Conservation (phyloP, 2,113 vertebrate genomes). For the Tringa solitaria region DNA sequence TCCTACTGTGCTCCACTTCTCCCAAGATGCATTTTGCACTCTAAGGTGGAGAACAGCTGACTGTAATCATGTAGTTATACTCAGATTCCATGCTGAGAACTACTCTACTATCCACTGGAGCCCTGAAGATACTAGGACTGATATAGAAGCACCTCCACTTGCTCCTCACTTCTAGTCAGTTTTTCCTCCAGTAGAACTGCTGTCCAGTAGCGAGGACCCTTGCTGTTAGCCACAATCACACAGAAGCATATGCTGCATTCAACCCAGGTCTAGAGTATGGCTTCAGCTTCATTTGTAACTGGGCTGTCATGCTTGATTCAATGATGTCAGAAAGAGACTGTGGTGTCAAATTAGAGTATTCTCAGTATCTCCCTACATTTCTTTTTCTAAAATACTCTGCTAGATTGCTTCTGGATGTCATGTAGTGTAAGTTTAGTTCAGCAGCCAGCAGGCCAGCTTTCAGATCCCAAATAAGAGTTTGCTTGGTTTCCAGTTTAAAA, state of each 20-base stretch:
- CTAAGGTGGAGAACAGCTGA: not conserved
- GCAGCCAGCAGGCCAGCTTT: not conserved
- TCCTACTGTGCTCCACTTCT: not conserved
- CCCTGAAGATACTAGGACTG: not conserved
- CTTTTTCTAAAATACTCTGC: not conserved
- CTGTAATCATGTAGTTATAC: not conserved
- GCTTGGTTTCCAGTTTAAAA: not conserved
- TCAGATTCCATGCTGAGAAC: not conserved
- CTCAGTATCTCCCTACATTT: not conserved
- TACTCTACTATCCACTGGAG: not conserved
- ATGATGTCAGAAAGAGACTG: not conserved
- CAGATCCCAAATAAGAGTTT: not conserved
- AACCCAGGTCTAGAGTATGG: not conserved
- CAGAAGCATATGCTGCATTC: not conserved
- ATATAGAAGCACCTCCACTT: not conserved
- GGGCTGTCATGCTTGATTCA: not conserved
- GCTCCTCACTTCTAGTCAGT: not conserved
- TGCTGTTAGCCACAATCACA: not conserved
- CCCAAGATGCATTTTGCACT: not conserved
- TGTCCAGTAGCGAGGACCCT: not conserved
- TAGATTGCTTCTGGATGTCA: not conserved
- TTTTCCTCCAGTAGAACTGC: not conserved
- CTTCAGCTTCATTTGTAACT: not conserved
- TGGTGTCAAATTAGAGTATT: not conserved
- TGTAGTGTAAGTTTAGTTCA: not conserved